These are phyloP conservation scores for Rhadina sibilatrix DNA, from an alignment of 2,113 vertebrate species.

Conservation along the genomic window DNA sequence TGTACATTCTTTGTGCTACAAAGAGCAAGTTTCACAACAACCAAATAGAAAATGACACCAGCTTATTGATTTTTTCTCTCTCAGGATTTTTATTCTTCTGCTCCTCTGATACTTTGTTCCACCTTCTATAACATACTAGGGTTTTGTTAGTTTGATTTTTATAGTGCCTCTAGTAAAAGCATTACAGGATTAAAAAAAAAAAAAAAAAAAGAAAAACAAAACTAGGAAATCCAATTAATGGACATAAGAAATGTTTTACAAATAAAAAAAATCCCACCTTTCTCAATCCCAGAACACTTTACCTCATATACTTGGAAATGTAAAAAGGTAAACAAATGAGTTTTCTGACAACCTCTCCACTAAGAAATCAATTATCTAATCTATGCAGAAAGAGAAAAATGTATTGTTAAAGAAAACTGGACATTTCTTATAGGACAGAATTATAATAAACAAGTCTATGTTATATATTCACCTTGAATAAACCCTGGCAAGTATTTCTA, in stretches of 20 bases:
- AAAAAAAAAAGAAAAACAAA: neutral
- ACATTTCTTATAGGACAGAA: neutral
- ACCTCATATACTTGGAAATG: neutral
- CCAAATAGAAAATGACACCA: neutral
- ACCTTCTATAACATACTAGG: neutral
- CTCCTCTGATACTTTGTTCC: neutral
- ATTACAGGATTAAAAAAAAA: neutral
- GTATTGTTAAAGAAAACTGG: neutral
- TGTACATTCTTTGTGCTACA: neutral
- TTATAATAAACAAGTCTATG: neutral
- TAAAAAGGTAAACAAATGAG: neutral
- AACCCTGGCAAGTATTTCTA: conserved; percentile 1
- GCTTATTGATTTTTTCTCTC: neutral
- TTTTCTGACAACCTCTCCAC: neutral
- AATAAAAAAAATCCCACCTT: neutral
- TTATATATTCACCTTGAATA: neutral
- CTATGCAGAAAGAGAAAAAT: neutral
- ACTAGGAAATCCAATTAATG: neutral
- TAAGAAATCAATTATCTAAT: neutral
- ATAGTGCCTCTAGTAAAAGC: neutral
- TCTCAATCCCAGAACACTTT: neutral
- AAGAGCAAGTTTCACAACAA: neutral
- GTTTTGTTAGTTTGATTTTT: neutral
- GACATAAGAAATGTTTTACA: neutral
- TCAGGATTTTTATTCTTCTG: neutral